A percentile compares a stretch with the other conserved stretches of the same genome.
phyloP scores from a whole-genome alignment of 2,797 vertebrate genomes.

The Helostoma temminkii region DNA sequence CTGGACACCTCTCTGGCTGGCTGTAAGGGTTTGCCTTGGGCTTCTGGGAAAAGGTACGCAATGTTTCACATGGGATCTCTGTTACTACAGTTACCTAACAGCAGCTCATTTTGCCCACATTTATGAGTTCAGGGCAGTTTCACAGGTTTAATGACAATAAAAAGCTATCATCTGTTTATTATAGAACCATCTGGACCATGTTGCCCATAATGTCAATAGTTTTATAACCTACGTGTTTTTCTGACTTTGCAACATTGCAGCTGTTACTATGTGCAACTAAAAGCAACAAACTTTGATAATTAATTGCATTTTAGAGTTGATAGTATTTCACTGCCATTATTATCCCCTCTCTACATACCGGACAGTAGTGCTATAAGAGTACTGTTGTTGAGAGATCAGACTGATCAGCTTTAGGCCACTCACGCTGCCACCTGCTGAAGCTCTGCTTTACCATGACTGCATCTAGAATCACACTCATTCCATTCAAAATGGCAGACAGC shows the following conservation, averaged over 20 bases:
- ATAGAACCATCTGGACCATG: conserved; percentile 48
- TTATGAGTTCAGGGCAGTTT: background rate
- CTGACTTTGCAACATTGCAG: conserved; percentile 28
- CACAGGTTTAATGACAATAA: conserved; percentile 1
- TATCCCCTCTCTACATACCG: conserved; percentile 6
- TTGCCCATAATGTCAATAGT: conserved; percentile 39
- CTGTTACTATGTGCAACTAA: conserved; percentile 22
- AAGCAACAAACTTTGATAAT: conserved; percentile 2
- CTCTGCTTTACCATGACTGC: conserved; percentile 61
- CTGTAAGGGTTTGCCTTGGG: conserved; percentile 90
- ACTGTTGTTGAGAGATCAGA: conserved; percentile 26
- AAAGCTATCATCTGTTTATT: conserved; percentile 29
- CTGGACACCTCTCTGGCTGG: conserved; percentile 92
- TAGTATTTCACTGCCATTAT: background rate
- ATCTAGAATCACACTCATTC: conserved; percentile 49
- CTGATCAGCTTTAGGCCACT: conserved; percentile 35
- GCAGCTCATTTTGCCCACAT: conserved; percentile 8
- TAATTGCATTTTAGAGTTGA: background rate
- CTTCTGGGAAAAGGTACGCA: conserved; percentile 91
- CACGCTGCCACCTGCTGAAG: conserved; percentile 80
- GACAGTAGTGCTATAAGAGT: background rate
- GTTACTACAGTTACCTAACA: conserved; percentile 23
- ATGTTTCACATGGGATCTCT: conserved; percentile 28
- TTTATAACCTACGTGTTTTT: conserved; percentile 29
- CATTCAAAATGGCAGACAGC: conserved; percentile 80